Evolutionary conservation across 1,140 invertebrate species (phyloP), one percentile per base, ranked within the genome.

Genomic region (Pantala flavescens): DNA sequence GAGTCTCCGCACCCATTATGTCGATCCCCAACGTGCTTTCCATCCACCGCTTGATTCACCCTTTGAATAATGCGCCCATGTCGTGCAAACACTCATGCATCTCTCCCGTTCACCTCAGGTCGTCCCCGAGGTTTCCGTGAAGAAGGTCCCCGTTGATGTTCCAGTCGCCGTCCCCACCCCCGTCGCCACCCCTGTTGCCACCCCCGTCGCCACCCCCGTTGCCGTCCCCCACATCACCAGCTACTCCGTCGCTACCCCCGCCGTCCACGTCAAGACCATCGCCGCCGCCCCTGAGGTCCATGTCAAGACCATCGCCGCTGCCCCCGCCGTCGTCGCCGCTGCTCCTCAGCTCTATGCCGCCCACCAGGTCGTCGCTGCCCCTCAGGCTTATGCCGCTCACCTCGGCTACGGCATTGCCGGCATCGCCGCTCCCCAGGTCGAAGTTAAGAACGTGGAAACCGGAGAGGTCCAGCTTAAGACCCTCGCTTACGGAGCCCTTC

Each of bases 1-100:
- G 63, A 76, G 78, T 63, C 78, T n/a, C n/a, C n/a, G n/a, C n/a
- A n/a, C n/a, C 80, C 36, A 79, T 80, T 74, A 75, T 80, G 74
- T 74, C 75, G 23, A 78, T 81, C 43, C 75, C 78, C 23, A 80
- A 77, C 71, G 78, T 80, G n/a, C n/a, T n/a, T n/a, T n/a, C n/a
- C n/a, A n/a, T n/a, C n/a, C n/a, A n/a, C n/a, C n/a, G n/a, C n/a
- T n/a, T n/a, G n/a, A n/a, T n/a, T n/a, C n/a, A n/a, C n/a, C n/a
- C n/a, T n/a, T n/a, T n/a, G n/a, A n/a, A n/a, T n/a, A n/a, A n/a
- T n/a, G n/a, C n/a, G n/a, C n/a, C 28, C 28, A 9, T 36, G 28
- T 36, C 9, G 28, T 36, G 9, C 2, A 2, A 5, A 9, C 28
- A 36, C 3, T 36, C 2, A 36, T 36, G 28, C 3, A 63, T 12